phyloP scores from a whole-genome alignment of 1,140 invertebrate genomes.

The Drosophila kanapiae region DNA sequence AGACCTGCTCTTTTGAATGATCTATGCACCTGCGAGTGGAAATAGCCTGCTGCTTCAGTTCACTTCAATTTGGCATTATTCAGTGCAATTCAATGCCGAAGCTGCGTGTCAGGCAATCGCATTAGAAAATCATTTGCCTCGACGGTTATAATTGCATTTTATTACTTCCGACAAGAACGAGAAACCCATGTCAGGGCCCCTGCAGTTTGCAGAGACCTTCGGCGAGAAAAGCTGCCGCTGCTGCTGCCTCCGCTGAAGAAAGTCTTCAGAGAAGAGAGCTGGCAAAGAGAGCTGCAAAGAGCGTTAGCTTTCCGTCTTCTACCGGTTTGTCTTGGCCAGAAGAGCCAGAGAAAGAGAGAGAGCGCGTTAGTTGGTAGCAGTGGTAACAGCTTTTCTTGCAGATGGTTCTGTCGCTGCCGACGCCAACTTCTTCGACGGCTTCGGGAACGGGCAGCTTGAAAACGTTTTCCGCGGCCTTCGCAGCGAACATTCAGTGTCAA shows the following conservation, averaged over 20 bases:
- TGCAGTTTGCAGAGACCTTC: slow-evolving; percentile 42
- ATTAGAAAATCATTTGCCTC: slow-evolving; percentile 62
- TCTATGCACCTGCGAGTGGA: slow-evolving; percentile 50
- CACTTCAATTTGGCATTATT: slow-evolving; percentile 54
- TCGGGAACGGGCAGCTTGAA: slow-evolving; percentile 64
- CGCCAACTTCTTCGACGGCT: slow-evolving; percentile 28
- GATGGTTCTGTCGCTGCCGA: slow-evolving; percentile 20
- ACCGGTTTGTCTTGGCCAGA: slow-evolving; percentile 67
- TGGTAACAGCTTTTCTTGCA: slow-evolving; percentile 48
- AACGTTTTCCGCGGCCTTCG: slow-evolving; percentile 81
- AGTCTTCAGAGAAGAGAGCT: slow-evolving; percentile 61
- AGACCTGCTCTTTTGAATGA: slow-evolving; percentile 8
- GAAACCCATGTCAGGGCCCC: slow-evolving; percentile 15
- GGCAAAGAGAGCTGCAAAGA: slow-evolving; percentile 56
- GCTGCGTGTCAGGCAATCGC: slow-evolving; percentile 54
- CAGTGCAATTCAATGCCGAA: slow-evolving; percentile 50
- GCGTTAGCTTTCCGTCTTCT: slow-evolving; percentile 70
- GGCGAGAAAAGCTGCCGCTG: slow-evolving; percentile 42
- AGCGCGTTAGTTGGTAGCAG: slow-evolving; percentile 62
- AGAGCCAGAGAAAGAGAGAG: slow-evolving; percentile 19
- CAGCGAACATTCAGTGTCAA: slow-evolving; percentile 76
- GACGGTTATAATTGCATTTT: slow-evolving; percentile 65
- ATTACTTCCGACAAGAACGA: slow-evolving; percentile 71
- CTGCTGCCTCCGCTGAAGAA: slow-evolving; percentile 49
- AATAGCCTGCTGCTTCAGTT: slow-evolving; percentile 38